A percentile compares a stretch with the other conserved stretches of the same genome.
These are phyloP conservation scores for Cataglyphis hispanica DNA, from an alignment of 1,140 invertebrate species.

Conservation along the genomic window DNA sequence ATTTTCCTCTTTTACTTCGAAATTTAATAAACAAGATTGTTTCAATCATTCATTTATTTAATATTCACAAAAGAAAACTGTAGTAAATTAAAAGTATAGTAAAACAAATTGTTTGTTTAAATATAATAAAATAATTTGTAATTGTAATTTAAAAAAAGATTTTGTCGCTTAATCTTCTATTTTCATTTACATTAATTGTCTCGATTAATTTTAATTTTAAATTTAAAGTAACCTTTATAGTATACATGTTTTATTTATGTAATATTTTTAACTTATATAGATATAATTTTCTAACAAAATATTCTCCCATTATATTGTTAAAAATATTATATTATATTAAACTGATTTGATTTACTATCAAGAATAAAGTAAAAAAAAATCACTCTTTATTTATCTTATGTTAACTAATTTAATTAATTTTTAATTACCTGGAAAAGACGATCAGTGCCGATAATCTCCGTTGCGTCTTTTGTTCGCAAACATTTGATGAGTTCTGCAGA, in stretches of 20 bases:
- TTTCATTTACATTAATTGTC: too few species aligned
- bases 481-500: slow-evolving; percentile 88
- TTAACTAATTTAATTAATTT: neutral
- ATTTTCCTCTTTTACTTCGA: neutral
- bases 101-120: neutral
- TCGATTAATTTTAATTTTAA: too few species aligned
- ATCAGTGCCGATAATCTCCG: slow-evolving; percentile 89
- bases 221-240: too few species aligned
- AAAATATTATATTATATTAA: too few species aligned
- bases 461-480: slow-evolving; percentile 87
- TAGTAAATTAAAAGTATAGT: neutral
- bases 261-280: too few species aligned
- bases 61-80: neutral
- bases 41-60: neutral
- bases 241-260: too few species aligned
- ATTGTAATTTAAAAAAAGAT: neutral
- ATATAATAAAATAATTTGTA: neutral
- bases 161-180: too few species aligned
- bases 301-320: too few species aligned
- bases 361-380: neutral
- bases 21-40: neutral
- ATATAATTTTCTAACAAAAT: too few species aligned
- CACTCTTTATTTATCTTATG: neutral
- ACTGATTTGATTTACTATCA: too few species aligned
- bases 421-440: slow-evolving; percentile 88